A percentile compares a stretch with the other conserved stretches of the same genome.
Evolutionary conservation across 1,140 invertebrate genomes (phyloP).

Genomic region (Sycophaga agraensis): DNA sequence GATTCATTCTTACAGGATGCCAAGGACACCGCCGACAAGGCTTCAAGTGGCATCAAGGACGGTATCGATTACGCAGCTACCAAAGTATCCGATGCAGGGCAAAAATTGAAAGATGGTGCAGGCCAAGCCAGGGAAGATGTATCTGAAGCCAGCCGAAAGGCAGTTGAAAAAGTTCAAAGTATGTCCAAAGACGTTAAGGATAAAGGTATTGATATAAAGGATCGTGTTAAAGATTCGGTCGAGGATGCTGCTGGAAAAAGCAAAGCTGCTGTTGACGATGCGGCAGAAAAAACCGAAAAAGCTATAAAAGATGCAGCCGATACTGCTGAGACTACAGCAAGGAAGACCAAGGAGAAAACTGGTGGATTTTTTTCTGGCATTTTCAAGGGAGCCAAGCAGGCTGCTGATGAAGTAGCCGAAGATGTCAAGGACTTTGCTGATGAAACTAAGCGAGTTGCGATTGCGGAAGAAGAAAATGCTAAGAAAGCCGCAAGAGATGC

Average conservation of each 20-base stretch:
- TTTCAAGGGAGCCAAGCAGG: constrained; percentile 25
- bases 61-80: too few relatives aligned
- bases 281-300: background rate
- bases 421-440: constrained; percentile 10
- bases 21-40: background rate
- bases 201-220: background rate
- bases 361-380: constrained; percentile 20
- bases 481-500: constrained; percentile 26
- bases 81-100: too few relatives aligned
- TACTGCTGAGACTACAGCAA: constrained; percentile 34
- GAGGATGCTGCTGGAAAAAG: constrained; percentile 30
- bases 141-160: too few relatives aligned
- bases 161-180: too few relatives aligned
- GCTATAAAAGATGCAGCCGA: constrained; percentile 11
- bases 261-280: background rate
- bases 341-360: constrained; percentile 36
- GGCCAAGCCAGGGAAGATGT: too few relatives aligned
- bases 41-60: too few relatives aligned
- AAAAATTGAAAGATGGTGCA: too few relatives aligned
- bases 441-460: constrained; percentile 15
- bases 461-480: constrained; percentile 7
- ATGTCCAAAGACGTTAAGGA: background rate
- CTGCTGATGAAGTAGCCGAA: background rate
- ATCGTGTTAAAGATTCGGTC: background rate
- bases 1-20: background rate